phyloP scores from a whole-genome alignment of 1,140 invertebrate species.

The Manduca sexta region DNA sequence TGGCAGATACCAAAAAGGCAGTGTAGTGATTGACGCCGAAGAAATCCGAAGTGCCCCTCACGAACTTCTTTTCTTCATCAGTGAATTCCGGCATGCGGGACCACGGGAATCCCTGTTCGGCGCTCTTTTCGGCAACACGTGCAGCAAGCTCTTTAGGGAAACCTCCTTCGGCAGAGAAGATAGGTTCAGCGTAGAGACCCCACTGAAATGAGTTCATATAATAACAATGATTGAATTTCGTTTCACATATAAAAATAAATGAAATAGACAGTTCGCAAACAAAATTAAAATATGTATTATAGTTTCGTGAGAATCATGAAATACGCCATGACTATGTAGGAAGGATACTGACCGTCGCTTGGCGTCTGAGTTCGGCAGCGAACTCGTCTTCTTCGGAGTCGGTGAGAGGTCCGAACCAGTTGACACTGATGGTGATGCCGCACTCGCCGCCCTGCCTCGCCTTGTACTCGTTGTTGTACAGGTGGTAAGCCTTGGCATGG shows the following conservation, averaged over 20 bases:
- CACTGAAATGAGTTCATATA: constrained; percentile 36
- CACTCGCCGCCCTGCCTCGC: constrained; percentile 52
- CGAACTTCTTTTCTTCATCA: constrained; percentile 64
- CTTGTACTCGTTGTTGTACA: constrained; percentile 51
- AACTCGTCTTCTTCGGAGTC: constrained; percentile 63
- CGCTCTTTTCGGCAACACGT: constrained; percentile 71
- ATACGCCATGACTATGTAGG: neutral
- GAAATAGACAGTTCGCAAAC: neutral
- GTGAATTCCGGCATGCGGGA: constrained; percentile 73
- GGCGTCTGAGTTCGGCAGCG: constrained; percentile 59
- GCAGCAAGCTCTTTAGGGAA: constrained; percentile 75
- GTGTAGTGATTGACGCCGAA: constrained; percentile 79
- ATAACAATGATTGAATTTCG: too few relatives aligned
- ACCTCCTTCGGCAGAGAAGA: constrained; percentile 75
- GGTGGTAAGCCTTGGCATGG: constrained; percentile 72
- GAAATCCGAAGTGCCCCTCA: constrained; percentile 77
- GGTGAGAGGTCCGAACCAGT: constrained; percentile 71
- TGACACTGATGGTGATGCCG: constrained; percentile 73
- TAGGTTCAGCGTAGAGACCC: constrained; percentile 74
- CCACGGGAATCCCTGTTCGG: constrained; percentile 48
- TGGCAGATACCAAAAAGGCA: constrained; percentile 29
- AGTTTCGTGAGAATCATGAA: too few relatives aligned
- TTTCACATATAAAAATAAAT: too few relatives aligned
- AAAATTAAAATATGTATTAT: neutral
- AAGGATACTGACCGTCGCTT: constrained; percentile 26